Evolutionary conservation across 2,797 vertebrate species (phyloP), one percentile per base, ranked within the genome.

Genomic region (Ctenochaetus hawaiiensis): DNA sequence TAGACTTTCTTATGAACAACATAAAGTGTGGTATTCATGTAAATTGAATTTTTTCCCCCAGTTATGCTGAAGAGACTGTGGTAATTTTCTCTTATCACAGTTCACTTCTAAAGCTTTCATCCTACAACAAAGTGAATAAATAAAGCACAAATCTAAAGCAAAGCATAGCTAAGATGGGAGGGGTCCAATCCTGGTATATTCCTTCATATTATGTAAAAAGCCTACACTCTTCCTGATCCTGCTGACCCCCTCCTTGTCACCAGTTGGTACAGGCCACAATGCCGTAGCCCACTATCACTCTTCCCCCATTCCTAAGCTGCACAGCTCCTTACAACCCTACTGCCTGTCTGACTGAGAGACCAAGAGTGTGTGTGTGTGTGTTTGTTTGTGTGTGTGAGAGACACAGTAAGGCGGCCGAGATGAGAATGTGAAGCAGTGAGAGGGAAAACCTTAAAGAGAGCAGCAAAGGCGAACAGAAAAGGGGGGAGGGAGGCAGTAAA

Each of bases 191-290:
- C 80, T 84, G 82, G 70, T 82, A 78, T 30, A 23, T 72, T 84
- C 82, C 78, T 71, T 5, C 18, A 22, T 58, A 37, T 84, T 86
- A 88, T 79, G 75, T 89, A 88, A 89, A 90, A 82, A 65, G 37
- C 70, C 57, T 37, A 2, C 47, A n/a, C 39, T 44, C 60, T 37
- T 74, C 53, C 75, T 88, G 78, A 87, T 89, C 78, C 75, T 68
- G 37, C 63, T 84, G 84, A 88, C 89, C 91, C 91, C 89, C 82
- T 54, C 17, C 37, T 49, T 72, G 70, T 85, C 77, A 84, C 76
- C 75, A 92, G 62, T 93, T 95, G 93, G 94, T 94, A 94, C 91
- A 89, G 89, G 83, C 94, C 93, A 93, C 81, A 78, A 63, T 84
- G 87, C 88, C 43, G 49, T 88, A 91, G 88, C 87, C 87, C 89